These are phyloP conservation scores for Halcyon smyrnensis DNA, from an alignment of 2,797 vertebrate species.

Conservation along the genomic window DNA sequence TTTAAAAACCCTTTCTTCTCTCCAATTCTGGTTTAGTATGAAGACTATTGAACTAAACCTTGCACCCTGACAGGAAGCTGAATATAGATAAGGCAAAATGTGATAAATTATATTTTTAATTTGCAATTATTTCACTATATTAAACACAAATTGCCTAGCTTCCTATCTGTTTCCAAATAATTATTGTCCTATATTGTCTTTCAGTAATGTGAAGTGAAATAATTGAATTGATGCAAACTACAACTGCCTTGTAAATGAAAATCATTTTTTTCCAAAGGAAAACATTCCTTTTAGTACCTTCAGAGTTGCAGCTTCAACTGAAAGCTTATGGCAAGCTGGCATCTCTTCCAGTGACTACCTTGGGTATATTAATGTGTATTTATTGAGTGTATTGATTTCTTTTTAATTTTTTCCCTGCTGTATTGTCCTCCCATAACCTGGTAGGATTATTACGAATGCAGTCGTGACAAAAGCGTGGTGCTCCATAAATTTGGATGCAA, in stretches of 20 bases:
- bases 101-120: neutral
- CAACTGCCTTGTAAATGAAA: slow-evolving; percentile 17
- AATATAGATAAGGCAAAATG: neutral
- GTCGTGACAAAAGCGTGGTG: neutral
- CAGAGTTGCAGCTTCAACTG: neutral
- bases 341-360: neutral
- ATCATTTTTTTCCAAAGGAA: slow-evolving; percentile 5
- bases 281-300: neutral
- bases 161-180: neutral
- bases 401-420: neutral
- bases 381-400: neutral
- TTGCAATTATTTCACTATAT: neutral
- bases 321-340: neutral
- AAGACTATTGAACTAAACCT: neutral
- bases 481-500: neutral
- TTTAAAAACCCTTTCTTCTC: neutral
- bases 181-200: neutral
- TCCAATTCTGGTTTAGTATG: neutral
- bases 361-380: neutral
- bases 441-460: neutral
- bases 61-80: neutral
- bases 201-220: slow-evolving; percentile 11
- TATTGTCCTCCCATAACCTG: slow-evolving; percentile 13
- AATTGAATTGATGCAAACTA: slow-evolving; percentile 1
- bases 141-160: neutral